A percentile compares a stretch with the other conserved stretches of the same genome.
Evolutionary conservation across 2,888 invertebrate species (phyloP).

Genomic region (Galerucella pusilla): DNA sequence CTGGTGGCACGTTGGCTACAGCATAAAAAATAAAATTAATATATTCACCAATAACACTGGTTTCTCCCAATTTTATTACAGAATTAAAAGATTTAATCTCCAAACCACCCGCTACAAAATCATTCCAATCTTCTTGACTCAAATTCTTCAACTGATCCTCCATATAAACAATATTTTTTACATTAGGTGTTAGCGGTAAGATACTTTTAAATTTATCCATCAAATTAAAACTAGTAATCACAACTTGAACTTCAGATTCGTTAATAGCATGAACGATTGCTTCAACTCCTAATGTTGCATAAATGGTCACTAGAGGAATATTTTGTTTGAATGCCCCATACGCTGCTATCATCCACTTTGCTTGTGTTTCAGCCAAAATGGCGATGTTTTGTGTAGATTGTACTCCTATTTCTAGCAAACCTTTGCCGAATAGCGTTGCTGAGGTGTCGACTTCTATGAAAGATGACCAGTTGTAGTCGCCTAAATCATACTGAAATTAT

Average conservation of each 20-base stretch:
- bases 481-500: constrained; percentile 80
- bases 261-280: constrained; percentile 95
- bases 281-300: constrained; percentile 95
- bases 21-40: neutral
- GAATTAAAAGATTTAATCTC: constrained; percentile 78
- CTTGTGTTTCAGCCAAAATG: constrained; percentile 94
- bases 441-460: constrained; percentile 79
- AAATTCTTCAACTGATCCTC: constrained; percentile 84
- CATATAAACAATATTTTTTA: constrained; percentile 84
- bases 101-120: constrained; percentile 77
- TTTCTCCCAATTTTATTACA: constrained; percentile 67
- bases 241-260: constrained; percentile 91
- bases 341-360: constrained; percentile 96
- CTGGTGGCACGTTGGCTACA: too few species aligned
- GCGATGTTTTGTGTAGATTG: constrained; percentile 79
- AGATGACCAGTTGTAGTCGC: constrained; percentile 89
- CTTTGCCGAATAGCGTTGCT: constrained; percentile 82
- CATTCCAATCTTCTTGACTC: constrained; percentile 62
- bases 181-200: constrained; percentile 75
- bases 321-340: constrained; percentile 95
- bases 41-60: constrained; percentile 64
- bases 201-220: constrained; percentile 87
- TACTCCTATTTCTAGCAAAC: constrained; percentile 81
- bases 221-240: constrained; percentile 91
- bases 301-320: constrained; percentile 93